phyloP scores from a whole-genome alignment of 1,140 invertebrate species.

The Pogonus chalceus region DNA sequence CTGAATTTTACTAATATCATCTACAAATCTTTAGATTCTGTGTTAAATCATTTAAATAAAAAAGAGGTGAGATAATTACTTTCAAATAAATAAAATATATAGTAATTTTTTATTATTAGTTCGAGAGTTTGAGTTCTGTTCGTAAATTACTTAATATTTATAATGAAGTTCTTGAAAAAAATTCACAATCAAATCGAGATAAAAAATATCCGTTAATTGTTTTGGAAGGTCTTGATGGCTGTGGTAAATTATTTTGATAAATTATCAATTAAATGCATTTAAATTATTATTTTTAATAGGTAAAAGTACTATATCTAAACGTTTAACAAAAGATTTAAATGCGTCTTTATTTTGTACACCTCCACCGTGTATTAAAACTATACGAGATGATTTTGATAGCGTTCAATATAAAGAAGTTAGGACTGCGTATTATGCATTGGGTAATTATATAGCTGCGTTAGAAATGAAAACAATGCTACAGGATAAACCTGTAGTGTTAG shows the following conservation, averaged over 20 bases:
- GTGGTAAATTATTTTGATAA: slow-evolving; percentile 18
- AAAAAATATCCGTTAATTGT: slow-evolving; percentile 23
- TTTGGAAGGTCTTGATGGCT: slow-evolving; percentile 31
- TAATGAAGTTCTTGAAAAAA: background rate
- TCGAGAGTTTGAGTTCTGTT: background rate
- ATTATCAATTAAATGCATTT: background rate
- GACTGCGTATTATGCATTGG: slow-evolving; percentile 29
- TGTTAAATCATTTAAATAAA: background rate
- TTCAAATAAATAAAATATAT: background rate
- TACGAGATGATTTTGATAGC: slow-evolving; percentile 24
- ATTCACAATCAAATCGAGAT: background rate
- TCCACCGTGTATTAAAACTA: slow-evolving; percentile 18
- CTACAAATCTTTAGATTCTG: background rate
- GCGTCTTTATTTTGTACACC: slow-evolving; percentile 23
- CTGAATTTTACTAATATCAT: background rate
- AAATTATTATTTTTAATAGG: slow-evolving; percentile 18
- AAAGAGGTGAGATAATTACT: background rate
- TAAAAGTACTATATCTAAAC: slow-evolving; percentile 23
- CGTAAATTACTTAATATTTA: background rate
- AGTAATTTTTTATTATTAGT: background rate
- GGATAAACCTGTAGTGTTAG: slow-evolving; percentile 27
- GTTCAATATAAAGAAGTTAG: slow-evolving; percentile 15
- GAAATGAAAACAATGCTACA: slow-evolving; percentile 21
- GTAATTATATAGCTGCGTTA: slow-evolving; percentile 31
- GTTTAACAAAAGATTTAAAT: slow-evolving; percentile 21